Percentiles rank a stretch among this genome's conserved stretches.
phyloP scores from a whole-genome alignment of 1,140 invertebrate genomes.

The Melitaea cinxia region DNA sequence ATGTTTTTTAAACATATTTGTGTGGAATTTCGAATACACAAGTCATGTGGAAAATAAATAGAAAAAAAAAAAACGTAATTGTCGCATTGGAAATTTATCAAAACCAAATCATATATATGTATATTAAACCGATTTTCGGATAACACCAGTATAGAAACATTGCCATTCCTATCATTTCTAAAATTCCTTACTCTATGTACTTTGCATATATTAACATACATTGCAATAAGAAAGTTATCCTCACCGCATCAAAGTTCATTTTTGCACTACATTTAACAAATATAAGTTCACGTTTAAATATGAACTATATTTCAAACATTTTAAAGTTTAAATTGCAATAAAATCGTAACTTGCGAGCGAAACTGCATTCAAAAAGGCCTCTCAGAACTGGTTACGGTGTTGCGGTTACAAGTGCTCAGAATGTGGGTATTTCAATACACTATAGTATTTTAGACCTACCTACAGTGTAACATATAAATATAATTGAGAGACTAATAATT shows the following conservation, averaged over 20 bases:
- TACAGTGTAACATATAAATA: too few relatives aligned
- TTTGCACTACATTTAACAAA: background rate
- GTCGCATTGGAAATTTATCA: too few relatives aligned
- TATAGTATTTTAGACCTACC: background rate
- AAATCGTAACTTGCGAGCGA: background rate
- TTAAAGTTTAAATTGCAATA: slow-evolving; percentile 16
- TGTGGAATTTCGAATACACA: too few relatives aligned
- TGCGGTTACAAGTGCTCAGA: slow-evolving; percentile 27
- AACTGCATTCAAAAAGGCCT: slow-evolving; percentile 31
- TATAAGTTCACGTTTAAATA: background rate
- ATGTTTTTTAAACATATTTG: too few relatives aligned
- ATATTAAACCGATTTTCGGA: too few relatives aligned
- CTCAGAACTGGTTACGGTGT: slow-evolving; percentile 32
- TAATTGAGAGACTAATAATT: too few relatives aligned
- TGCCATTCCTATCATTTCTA: background rate
- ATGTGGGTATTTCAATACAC: slow-evolving; percentile 24
- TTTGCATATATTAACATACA: background rate
- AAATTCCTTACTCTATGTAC: background rate
- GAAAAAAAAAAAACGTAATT: too few relatives aligned
- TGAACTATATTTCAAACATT: slow-evolving; percentile 19
- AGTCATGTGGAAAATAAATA: too few relatives aligned
- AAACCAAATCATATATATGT: too few relatives aligned
- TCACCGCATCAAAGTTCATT: slow-evolving; percentile 7
- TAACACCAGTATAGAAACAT: too few relatives aligned
- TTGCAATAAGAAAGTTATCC: slow-evolving; percentile 8